Conservation (phyloP, 2,888 invertebrate species). For the Hypomecis punctinalis region DNA sequence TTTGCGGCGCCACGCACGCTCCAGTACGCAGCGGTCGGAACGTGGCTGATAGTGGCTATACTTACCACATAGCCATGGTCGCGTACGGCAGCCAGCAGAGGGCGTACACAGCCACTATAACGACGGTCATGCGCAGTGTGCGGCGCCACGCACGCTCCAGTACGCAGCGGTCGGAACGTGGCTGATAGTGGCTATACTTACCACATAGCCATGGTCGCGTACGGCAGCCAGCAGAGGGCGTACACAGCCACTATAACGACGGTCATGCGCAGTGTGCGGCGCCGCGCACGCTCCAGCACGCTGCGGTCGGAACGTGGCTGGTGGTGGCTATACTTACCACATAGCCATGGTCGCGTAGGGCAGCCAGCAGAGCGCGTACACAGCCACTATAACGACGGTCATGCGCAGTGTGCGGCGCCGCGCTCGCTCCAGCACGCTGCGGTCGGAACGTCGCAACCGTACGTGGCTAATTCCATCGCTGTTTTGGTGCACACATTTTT, state of each 20-base stretch:
- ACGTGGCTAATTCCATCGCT: conserved; percentile 63
- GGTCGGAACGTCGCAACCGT: conserved; percentile 87
- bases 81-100: conserved; percentile 93
- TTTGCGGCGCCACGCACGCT: too few relatives aligned
- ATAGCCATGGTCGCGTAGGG: conserved; percentile 91
- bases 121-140: too few relatives aligned
- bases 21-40: too few relatives aligned
- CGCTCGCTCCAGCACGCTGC: conserved; percentile 88
- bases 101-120: conserved; percentile 87
- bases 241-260: conserved; percentile 85
- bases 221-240: conserved; percentile 92
- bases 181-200: conserved; percentile 60
- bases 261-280: too few relatives aligned
- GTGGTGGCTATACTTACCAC: conserved; percentile 81
- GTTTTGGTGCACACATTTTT: conserved; percentile 54
- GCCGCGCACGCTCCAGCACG: too few relatives aligned
- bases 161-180: too few relatives aligned
- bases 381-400: conserved; percentile 91
- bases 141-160: too few relatives aligned
- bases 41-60: not conserved
- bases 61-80: conserved; percentile 90
- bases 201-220: conserved; percentile 90
- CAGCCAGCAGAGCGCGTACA: conserved; percentile 92
- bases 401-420: conserved; percentile 89
- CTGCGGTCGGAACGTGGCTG: too few relatives aligned